Conservation (phyloP, 2,888 invertebrate species). For the Dione juno region DNA sequence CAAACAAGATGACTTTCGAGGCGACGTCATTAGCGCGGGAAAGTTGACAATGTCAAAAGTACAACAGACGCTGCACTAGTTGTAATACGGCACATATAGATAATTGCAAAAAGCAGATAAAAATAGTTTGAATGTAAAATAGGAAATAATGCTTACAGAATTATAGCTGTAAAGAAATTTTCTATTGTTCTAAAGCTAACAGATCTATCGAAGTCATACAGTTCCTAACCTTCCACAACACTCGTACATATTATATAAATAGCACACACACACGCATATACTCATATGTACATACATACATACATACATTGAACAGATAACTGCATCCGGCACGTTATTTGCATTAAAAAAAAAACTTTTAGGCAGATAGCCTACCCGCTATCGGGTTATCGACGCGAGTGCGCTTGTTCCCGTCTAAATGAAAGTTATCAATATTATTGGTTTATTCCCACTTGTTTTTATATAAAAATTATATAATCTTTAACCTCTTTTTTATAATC, state of each 20-base stretch:
- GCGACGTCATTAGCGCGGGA: conserved; percentile 51
- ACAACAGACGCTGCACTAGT: conserved; percentile 25
- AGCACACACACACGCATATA: conserved; percentile 46
- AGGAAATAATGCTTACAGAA: no score
- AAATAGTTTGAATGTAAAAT: no score
- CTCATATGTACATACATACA: conserved; percentile 46
- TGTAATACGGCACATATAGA: not conserved
- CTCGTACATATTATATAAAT: conserved; percentile 65
- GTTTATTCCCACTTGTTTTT: conserved; percentile 38
- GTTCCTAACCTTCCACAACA: conserved; percentile 76
- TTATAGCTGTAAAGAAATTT: not conserved
- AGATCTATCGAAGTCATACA: conserved; percentile 45
- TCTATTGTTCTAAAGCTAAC: not conserved
- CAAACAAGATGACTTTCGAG: conserved; percentile 67
- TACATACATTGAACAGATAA: conserved; percentile 60
- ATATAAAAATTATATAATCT: conserved; percentile 24
- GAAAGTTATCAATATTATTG: conserved; percentile 49
- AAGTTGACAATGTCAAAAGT: conserved; percentile 52
- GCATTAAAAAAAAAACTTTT: conserved; percentile 54
- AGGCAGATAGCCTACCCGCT: conserved; percentile 61
- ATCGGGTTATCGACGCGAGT: conserved; percentile 43
- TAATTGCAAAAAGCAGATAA: not conserved
- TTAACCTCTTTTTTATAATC: conserved; percentile 23
- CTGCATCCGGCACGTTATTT: conserved; percentile 69
- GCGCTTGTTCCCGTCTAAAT: conserved; percentile 45